Base-by-base conservation (phyloP, 30 jellyfish, hydroid and myxozoan species). In the Sanderia malayensis region DNA sequence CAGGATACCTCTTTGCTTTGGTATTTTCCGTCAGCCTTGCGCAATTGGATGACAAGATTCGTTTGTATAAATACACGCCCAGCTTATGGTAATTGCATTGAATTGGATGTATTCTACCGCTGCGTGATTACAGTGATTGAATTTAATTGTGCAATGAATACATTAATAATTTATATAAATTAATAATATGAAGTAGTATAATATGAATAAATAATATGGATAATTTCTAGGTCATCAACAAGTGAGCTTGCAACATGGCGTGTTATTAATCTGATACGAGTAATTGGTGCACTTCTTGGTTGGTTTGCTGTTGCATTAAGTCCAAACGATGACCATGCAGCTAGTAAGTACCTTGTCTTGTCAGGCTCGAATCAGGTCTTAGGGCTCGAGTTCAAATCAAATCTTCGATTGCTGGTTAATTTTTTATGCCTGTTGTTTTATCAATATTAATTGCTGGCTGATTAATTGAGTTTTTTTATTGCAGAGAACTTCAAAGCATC, bases 21-120 rank as follows among this genome's bases (percentile, higher is more conserved):
- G 88, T 84, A 4, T 83, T 89, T 74, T 89, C 97, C 10, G 94
- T 83, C 46, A 76, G 95, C 25, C 70, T 89, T 77, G 95, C 95
- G 10, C 94, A 81, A 74, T 74, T 89, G 10, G 97, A 89, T 63
- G 95, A 89, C 57, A 71, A 71, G 57, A 89, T 89, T 49, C 58
- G 95, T 28, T 62, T 88, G 41, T 88, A 81, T 58, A 67, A 67
- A 28, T 85, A 71, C n/a, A 61, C 67, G 13, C 80, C 92, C 0
- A 31, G 22, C 18, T 41, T 88, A 21, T 88, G 95, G 97, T 88
- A 61, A 58, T 94, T n/a, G n/a, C 13, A 37, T 37, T n/a, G n/a
- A n/a, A n/a, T n/a, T n/a, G n/a, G n/a, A n/a, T n/a, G n/a, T n/a
- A n/a, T n/a, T n/a, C n/a, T n/a, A n/a, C n/a, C n/a, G n/a, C n/a